Evolutionary conservation across 2,888 invertebrate species (phyloP), one percentile per base, ranked within the genome.

Genomic region (Drosophila atroscutellata): DNA sequence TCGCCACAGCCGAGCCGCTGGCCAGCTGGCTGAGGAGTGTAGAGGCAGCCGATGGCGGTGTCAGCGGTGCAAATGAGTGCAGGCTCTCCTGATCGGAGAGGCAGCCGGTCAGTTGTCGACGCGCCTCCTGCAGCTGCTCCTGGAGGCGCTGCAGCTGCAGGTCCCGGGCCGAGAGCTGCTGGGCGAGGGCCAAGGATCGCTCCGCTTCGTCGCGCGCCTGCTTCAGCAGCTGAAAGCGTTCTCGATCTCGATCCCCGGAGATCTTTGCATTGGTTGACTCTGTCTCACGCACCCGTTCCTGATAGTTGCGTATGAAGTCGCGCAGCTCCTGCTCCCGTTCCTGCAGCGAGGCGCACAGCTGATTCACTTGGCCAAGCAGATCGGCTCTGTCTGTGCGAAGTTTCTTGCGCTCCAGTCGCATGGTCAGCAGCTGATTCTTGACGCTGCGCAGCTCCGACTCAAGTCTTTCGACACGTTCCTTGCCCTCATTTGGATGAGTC

Each of bases 371-470:
- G 92, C 96, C 97, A 83, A 98, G 94, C 77, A 99, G 94, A 93
- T 98, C 98, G 91, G 97, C 97, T 94, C 98, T 98, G 94, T 99
- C 98, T 18, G 97, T 97, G 94, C 98, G 97, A 92, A 98, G 94
- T 78, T 98, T 95, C 93, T 98, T 97, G 74, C 98, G 95, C 93
- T 99, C 98, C 71, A 97, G 96, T 93, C 98, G 98, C 91, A 98
- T 94, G 63, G 96, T 97, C 94, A 91, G 73, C 54, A 93, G 79
- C 76, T 93, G 92, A 52, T 89, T 92, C 84, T 92, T 93, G 3
- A 93, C 92, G 55, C 89, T 83, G 63, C 92, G 92, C 60, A 93
- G 82, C 90, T 94, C 93, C 85, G 92, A 90, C 68, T 93, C 93
- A 52, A 93, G 80, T 93, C 83, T 95, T 90, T 91, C 95, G 90